phyloP scores from a whole-genome alignment of 2,113 vertebrate genomes.

The Dendrocopos noguchii region DNA sequence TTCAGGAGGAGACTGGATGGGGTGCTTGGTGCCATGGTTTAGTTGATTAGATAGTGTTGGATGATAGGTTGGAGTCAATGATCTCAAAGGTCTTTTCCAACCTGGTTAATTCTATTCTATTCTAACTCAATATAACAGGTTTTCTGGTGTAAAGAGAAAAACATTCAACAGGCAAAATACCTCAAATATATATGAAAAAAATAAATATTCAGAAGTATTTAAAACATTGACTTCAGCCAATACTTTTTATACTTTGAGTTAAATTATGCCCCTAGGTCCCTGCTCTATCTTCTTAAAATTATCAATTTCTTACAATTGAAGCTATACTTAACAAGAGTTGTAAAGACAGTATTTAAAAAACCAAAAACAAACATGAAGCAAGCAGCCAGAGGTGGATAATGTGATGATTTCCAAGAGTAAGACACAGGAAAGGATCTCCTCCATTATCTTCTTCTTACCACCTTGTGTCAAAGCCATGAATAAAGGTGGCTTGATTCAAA shows the following conservation, averaged over 20 bases:
- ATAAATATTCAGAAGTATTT: not conserved
- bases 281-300: not conserved
- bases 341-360: not conserved
- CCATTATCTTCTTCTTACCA: not conserved
- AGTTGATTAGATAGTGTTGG: too few relatives aligned
- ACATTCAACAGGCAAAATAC: not conserved
- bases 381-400: not conserved
- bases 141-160: not conserved
- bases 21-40: too few relatives aligned
- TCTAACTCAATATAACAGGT: not conserved
- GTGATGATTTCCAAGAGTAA: not conserved
- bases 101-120: too few relatives aligned
- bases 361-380: not conserved
- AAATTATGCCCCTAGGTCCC: not conserved
- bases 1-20: too few relatives aligned
- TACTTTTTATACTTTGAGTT: not conserved
- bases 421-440: not conserved
- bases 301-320: not conserved
- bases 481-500: not conserved
- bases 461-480: not conserved
- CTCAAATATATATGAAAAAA: not conserved
- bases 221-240: not conserved
- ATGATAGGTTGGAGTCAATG: too few relatives aligned
- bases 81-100: too few relatives aligned
- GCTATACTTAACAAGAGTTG: not conserved